A percentile compares a stretch with the other conserved stretches of the same genome.
Conservation (phyloP, 2,113 vertebrate genomes). For the Chloroceryle aenea region DNA sequence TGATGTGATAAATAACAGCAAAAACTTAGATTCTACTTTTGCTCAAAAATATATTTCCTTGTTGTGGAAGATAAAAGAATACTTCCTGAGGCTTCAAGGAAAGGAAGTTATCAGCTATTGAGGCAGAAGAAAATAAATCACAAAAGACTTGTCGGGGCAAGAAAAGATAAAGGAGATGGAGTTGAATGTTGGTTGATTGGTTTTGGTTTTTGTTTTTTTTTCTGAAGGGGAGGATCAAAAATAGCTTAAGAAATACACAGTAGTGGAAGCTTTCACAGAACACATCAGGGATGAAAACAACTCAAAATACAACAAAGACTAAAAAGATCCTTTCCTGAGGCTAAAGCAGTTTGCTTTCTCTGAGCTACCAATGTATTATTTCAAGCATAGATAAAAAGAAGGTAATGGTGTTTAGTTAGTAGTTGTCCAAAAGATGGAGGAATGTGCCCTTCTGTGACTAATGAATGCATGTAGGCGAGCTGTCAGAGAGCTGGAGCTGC, state of each 20-base stretch:
- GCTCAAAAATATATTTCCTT: neutral
- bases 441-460: conserved; percentile 4
- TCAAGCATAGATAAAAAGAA: neutral
- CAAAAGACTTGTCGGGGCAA: neutral
- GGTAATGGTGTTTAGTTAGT: conserved; percentile 31
- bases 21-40: neutral
- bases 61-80: conserved; percentile 28
- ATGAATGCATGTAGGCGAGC: neutral
- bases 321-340: conserved; percentile 26
- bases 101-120: conserved; percentile 44
- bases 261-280: conserved; percentile 1
- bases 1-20: conserved; percentile 28
- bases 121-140: conserved; percentile 53
- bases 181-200: neutral
- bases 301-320: conserved; percentile 11
- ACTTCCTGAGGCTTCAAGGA: conserved; percentile 6
- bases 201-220: neutral
- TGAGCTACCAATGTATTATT: neutral
- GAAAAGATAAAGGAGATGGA: neutral
- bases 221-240: neutral
- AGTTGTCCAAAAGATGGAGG: conserved; percentile 35
- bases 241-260: neutral
- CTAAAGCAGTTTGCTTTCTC: conserved; percentile 30
- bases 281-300: conserved; percentile 1
- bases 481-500: neutral